Conservation (phyloP, 2,797 vertebrate genomes). For the Agapornis canus region DNA sequence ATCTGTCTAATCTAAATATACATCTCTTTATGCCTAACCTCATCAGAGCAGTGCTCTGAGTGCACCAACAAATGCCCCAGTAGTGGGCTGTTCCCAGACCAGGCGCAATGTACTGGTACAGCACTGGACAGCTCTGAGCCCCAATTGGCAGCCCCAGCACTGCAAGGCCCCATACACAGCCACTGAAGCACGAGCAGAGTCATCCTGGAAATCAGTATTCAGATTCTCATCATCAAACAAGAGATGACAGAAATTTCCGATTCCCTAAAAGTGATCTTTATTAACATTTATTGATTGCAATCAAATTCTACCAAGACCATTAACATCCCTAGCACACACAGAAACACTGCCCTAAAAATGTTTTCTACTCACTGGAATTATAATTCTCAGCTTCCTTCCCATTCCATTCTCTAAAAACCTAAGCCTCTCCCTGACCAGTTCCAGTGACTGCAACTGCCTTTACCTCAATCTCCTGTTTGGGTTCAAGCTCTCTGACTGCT, state of each 20-base stretch:
- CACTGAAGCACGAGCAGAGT: background rate
- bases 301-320: background rate
- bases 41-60: fast-evolving
- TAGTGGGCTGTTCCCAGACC: background rate
- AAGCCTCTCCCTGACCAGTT: fast-evolving
- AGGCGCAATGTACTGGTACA: fast-evolving
- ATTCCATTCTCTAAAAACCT: background rate
- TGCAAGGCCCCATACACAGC: background rate
- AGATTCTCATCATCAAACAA: background rate
- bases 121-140: background rate
- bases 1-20: background rate
- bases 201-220: background rate
- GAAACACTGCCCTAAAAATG: background rate
- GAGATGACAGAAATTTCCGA: background rate
- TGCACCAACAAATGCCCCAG: fast-evolving
- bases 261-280: background rate
- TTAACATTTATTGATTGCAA: background rate
- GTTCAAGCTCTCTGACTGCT: background rate
- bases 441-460: background rate
- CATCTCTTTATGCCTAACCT: background rate
- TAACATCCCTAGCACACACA: background rate
- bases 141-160: fast-evolving
- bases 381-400: background rate
- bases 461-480: background rate
- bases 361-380: background rate